Evolutionary conservation across 2,113 vertebrate species (phyloP).

Genomic region (Solea solea): DNA sequence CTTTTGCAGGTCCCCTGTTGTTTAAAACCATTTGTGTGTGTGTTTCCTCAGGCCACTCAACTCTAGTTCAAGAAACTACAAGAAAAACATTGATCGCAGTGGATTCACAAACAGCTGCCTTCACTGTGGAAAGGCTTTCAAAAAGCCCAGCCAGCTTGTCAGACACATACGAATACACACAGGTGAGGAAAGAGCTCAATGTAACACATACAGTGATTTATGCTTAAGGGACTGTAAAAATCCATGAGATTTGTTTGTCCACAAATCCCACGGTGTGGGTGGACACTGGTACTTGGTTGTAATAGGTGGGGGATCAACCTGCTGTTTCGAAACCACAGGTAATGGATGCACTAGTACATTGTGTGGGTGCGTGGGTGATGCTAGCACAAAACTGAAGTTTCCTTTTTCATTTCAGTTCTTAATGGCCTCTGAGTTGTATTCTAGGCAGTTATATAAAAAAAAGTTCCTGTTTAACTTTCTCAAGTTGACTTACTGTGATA

Average conservation of each 20-base stretch:
- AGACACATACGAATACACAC: conserved; percentile 97
- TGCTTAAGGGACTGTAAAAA: neutral
- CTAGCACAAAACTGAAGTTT: neutral
- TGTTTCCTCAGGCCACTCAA: conserved; percentile 80
- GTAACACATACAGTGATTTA: neutral
- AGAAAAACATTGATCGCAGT: conserved; percentile 94
- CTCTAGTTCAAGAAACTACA: conserved; percentile 92
- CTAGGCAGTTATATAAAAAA: neutral
- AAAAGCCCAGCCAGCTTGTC: conserved; percentile 96
- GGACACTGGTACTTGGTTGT: neutral
- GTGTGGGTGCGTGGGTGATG: neutral
- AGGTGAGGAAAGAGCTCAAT: conserved; percentile 80
- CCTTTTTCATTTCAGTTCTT: neutral
- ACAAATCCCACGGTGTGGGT: neutral
- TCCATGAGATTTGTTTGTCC: neutral
- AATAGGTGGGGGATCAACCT: neutral
- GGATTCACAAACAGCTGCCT: conserved; percentile 96
- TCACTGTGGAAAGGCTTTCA: conserved; percentile 97
- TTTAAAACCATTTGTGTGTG: neutral
- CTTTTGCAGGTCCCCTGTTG: neutral
- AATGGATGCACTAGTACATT: neutral
- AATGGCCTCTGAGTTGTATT: neutral
- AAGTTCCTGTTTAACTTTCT: neutral
- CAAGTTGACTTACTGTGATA: neutral
- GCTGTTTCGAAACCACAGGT: neutral